Percentiles rank a stretch among this genome's conserved stretches.
phyloP scores from a whole-genome alignment of 1,140 invertebrate species.

The Drosophila sp. region DNA sequence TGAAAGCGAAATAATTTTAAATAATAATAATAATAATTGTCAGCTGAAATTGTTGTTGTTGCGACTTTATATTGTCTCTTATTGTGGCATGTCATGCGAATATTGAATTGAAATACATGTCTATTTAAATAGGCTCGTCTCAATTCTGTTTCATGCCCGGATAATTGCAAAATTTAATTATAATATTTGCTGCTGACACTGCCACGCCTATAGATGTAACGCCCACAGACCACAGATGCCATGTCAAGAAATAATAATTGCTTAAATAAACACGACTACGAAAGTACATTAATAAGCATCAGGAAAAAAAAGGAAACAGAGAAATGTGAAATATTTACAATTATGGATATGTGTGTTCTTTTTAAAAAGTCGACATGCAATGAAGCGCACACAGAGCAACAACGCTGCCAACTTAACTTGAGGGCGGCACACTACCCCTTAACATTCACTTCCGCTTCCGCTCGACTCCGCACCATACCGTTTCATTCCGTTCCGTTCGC shows the following conservation, averaged over 20 bases:
- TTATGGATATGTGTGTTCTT: slow-evolving; percentile 37
- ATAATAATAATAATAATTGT: slow-evolving; percentile 45
- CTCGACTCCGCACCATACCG: not conserved
- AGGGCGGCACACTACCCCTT: slow-evolving; percentile 16
- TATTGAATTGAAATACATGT: slow-evolving; percentile 50
- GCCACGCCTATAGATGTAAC: slow-evolving; percentile 7
- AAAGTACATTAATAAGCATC: slow-evolving; percentile 75
- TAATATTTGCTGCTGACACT: slow-evolving; percentile 35
- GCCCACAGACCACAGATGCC: slow-evolving; percentile 25
- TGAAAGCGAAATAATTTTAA: slow-evolving; percentile 48
- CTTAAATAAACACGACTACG: slow-evolving; percentile 72
- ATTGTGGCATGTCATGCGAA: slow-evolving; percentile 41
- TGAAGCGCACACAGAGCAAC: slow-evolving; percentile 54
- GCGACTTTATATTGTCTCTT: not conserved
- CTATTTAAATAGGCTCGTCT: slow-evolving; percentile 37
- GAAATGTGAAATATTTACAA: slow-evolving; percentile 25
- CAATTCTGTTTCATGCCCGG: slow-evolving; percentile 21
- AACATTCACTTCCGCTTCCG: slow-evolving; percentile 55
- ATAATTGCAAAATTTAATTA: slow-evolving; percentile 66
- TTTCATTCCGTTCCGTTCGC: slow-evolving; percentile 37
- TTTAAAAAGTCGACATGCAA: slow-evolving; percentile 63
- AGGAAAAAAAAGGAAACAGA: slow-evolving; percentile 1
- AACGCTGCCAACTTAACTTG: slow-evolving; percentile 30
- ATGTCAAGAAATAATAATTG: slow-evolving; percentile 65
- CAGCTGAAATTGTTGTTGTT: slow-evolving; percentile 38